Evolutionary conservation across 2,797 vertebrate genomes (phyloP).

Genomic region (Coregonus ussuriensis): DNA sequence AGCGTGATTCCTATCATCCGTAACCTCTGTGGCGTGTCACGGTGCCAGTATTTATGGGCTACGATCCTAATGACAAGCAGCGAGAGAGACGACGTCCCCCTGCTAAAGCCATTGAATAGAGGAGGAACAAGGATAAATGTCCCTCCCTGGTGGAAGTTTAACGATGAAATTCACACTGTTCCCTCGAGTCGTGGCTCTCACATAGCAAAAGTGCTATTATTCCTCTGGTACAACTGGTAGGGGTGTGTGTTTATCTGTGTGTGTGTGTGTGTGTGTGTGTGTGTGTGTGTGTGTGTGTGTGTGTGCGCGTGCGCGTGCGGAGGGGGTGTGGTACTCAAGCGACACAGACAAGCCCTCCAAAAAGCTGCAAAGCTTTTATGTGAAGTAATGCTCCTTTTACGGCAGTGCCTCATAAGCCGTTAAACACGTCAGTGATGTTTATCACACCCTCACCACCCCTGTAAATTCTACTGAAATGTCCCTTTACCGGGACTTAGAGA

Average conservation of each 20-base stretch:
- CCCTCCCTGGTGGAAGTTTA: too few species aligned
- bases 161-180: too few species aligned
- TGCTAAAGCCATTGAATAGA: too few species aligned
- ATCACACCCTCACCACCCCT: not conserved
- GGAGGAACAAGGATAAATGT: too few species aligned
- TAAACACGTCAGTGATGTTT: slow-evolving; percentile 24
- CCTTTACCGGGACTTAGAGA: slow-evolving; percentile 14
- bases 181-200: too few species aligned
- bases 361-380: slow-evolving; percentile 17
- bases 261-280: not conserved
- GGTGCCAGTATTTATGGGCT: too few species aligned
- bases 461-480: not conserved
- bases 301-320: not conserved
- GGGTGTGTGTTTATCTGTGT: not conserved
- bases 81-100: too few species aligned
- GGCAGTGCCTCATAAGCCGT: not conserved
- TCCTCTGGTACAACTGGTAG: not conserved
- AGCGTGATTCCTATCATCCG: too few species aligned
- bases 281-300: not conserved
- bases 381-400: slow-evolving; percentile 6
- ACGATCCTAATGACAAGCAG: too few species aligned
- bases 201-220: too few species aligned
- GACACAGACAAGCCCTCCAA: slow-evolving; percentile 4
- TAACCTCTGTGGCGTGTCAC: too few species aligned
- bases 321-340: not conserved